These are phyloP conservation scores for Sparidentex hasta DNA, from an alignment of 2,797 vertebrate species.

Conservation along the genomic window DNA sequence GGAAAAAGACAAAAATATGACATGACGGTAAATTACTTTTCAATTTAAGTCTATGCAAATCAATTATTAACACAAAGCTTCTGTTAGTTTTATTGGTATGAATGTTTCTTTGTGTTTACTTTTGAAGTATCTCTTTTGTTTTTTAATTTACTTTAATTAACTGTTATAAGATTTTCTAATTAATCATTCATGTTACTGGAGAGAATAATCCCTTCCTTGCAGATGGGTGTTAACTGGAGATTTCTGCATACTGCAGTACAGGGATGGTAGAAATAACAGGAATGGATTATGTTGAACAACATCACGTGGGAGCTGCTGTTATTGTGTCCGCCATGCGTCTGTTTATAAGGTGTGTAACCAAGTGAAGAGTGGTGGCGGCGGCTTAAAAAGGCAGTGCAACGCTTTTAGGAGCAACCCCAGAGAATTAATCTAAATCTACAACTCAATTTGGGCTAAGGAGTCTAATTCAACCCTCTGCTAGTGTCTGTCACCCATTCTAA, in stretches of 20 bases:
- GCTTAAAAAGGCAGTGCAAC: neutral
- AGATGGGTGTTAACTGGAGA: slow-evolving; percentile 16
- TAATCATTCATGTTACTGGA: slow-evolving; percentile 11
- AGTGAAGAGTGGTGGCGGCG: neutral
- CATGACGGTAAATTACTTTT: slow-evolving; percentile 40
- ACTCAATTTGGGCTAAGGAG: slow-evolving; percentile 41
- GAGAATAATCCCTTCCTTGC: slow-evolving; percentile 1
- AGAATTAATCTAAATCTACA: slow-evolving; percentile 43
- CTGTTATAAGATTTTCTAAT: slow-evolving; percentile 8
- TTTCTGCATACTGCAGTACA: neutral
- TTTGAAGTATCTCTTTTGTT: neutral
- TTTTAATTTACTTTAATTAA: slow-evolving; percentile 11
- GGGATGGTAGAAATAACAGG: neutral
- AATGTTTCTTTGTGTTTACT: slow-evolving; percentile 23
- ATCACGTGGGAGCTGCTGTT: neutral
- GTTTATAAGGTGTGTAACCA: neutral
- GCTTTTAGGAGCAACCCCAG: slow-evolving; percentile 8
- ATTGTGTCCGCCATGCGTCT: neutral
- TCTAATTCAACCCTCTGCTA: slow-evolving; percentile 44
- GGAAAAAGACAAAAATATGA: neutral
- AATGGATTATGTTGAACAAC: neutral
- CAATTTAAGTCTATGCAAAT: slow-evolving; percentile 23
- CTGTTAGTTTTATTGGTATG: slow-evolving; percentile 20
- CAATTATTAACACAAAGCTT: slow-evolving; percentile 45
- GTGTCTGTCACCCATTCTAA: slow-evolving; percentile 48